Percentiles rank a stretch among this genome's conserved stretches.
Evolutionary conservation across 2,888 invertebrate genomes (phyloP).

Genomic region (Syrista parreyssii): DNA sequence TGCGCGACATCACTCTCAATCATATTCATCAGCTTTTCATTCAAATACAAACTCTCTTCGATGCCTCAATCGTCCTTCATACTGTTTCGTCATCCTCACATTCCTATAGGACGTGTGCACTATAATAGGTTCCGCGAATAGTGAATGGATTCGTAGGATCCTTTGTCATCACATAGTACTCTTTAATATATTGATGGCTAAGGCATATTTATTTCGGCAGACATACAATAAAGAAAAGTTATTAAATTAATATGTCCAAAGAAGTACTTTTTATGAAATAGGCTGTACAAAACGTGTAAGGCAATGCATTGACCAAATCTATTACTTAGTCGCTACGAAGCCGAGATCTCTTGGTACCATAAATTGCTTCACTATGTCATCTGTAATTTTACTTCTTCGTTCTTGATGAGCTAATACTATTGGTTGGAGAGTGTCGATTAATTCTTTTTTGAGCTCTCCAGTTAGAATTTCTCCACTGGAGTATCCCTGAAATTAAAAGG

Average conservation of each 20-base stretch:
- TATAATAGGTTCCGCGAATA: not conserved
- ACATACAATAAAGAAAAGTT: slow-evolving; percentile 11
- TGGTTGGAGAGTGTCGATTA: slow-evolving; percentile 84
- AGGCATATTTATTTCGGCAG: not conserved
- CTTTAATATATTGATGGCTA: not conserved
- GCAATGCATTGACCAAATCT: not conserved
- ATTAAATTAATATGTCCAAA: not conserved
- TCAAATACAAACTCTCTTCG: not conserved
- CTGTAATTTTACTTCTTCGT: slow-evolving; percentile 82
- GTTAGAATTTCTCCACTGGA: slow-evolving; percentile 90
- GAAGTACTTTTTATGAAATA: not conserved
- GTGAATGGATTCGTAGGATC: not conserved
- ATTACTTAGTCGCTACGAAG: slow-evolving; percentile 58
- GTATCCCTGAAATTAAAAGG: slow-evolving; percentile 72
- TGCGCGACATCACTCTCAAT: not conserved
- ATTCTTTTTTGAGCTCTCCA: slow-evolving; percentile 92
- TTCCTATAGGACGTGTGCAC: not conserved
- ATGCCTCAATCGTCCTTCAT: not conserved
- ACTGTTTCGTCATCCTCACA: not conserved
- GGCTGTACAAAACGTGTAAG: not conserved
- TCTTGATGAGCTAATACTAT: slow-evolving; percentile 87
- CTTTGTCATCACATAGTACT: not conserved
- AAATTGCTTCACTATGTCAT: slow-evolving; percentile 84
- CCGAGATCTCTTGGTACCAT: slow-evolving; percentile 86
- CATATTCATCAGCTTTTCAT: not conserved